Evolutionary conservation across 2,797 vertebrate genomes (phyloP).

Genomic region (Lepilemur ruficaudatus): DNA sequence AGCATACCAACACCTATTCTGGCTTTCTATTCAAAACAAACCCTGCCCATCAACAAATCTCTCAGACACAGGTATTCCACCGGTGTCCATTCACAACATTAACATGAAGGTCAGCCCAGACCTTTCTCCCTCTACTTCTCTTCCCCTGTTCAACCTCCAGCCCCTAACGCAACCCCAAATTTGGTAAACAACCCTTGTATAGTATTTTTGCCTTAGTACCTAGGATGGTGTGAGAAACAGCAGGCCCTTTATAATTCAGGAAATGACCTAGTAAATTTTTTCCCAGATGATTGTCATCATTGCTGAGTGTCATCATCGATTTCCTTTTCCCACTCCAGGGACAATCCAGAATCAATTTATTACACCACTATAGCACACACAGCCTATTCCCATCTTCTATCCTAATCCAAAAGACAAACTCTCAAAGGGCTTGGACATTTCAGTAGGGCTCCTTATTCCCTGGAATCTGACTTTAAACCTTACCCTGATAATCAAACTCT

Average conservation of each 20-base stretch:
- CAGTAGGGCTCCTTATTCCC: neutral
- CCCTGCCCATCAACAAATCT: neutral
- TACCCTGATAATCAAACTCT: neutral
- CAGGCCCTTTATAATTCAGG: neutral
- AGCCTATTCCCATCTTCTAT: neutral
- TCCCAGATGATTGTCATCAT: neutral
- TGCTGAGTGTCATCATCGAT: neutral
- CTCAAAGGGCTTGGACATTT: neutral
- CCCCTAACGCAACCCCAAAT: neutral
- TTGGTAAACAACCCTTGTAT: neutral
- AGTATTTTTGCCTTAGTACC: neutral
- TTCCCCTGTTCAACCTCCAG: neutral
- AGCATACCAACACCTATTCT: neutral
- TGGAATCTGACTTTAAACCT: conserved; percentile 1
- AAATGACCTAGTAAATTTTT: neutral
- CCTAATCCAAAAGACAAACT: neutral
- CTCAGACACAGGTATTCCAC: neutral
- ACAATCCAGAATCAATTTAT: neutral
- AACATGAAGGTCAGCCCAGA: neutral
- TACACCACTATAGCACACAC: neutral
- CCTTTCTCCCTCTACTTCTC: neutral
- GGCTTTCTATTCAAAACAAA: neutral
- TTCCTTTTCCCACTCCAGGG: neutral
- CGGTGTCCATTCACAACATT: neutral
- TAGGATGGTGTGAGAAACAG: neutral